Percentiles rank a stretch among this genome's conserved stretches.
phyloP scores from a whole-genome alignment of 2,888 invertebrate genomes.

The Heteromyza rotundicornis region DNA sequence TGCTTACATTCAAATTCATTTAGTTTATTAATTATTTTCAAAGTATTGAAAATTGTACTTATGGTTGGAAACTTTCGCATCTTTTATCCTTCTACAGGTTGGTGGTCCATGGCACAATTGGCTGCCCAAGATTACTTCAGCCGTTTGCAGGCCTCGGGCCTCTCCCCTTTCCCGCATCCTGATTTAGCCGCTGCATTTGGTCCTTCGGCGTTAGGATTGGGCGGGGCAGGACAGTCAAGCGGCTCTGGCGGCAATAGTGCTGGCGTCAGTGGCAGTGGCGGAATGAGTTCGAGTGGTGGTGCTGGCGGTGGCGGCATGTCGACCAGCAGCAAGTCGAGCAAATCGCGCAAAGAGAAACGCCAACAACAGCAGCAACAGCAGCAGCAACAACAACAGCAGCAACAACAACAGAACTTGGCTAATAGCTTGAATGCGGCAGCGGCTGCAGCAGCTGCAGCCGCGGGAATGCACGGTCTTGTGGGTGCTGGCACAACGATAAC shows the following conservation, averaged over 20 bases:
- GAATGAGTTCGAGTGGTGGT: constrained; percentile 49
- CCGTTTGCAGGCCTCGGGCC: constrained; percentile 79
- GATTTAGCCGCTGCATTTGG: constrained; percentile 68
- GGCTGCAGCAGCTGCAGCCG: constrained; percentile 54
- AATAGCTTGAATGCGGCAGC: constrained; percentile 56
- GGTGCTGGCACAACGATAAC: constrained; percentile 57
- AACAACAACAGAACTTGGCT: constrained; percentile 55
- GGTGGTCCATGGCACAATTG: constrained; percentile 92
- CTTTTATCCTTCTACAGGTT: constrained; percentile 67
- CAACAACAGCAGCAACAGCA: constrained; percentile 60
- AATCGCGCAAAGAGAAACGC: constrained; percentile 58
- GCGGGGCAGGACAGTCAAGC: constrained; percentile 44
- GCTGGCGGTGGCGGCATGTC: constrained; percentile 49
- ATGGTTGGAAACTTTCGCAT: too few relatives aligned
- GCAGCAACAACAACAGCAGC: constrained; percentile 51
- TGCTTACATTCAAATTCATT: constrained; percentile 17
- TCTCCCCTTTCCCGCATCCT: constrained; percentile 73
- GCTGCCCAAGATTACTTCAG: constrained; percentile 89
- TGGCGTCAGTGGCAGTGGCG: constrained; percentile 44
- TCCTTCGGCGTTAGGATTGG: constrained; percentile 58
- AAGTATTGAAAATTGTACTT: too few relatives aligned
- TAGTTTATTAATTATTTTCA: neutral
- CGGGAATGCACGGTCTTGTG: constrained; percentile 56
- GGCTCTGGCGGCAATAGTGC: constrained; percentile 51
- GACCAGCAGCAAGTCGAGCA: constrained; percentile 46